Percentiles rank a stretch among this genome's conserved stretches.
Conservation (phyloP, 2,113 vertebrate genomes). For the Glaucomys volans region DNA sequence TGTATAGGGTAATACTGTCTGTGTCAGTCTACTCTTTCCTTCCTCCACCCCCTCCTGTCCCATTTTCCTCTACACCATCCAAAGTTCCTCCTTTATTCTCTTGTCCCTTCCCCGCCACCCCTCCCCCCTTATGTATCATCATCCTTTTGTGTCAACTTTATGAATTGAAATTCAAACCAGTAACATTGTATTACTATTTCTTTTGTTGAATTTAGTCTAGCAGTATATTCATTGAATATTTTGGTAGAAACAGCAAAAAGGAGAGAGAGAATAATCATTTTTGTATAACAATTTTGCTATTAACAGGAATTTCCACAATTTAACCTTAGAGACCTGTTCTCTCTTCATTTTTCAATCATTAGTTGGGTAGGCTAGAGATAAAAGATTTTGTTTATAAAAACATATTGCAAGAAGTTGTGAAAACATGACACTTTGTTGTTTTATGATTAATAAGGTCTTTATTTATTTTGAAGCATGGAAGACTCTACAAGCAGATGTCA, state of each 20-base stretch:
- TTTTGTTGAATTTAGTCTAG: slow-evolving; percentile 85
- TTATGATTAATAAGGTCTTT: background rate
- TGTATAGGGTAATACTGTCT: too few species aligned
- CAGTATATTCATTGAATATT: slow-evolving; percentile 84
- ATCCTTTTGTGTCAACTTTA: slow-evolving; percentile 96
- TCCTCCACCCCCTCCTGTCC: too few species aligned
- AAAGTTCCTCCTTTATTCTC: too few species aligned
- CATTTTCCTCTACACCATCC: too few species aligned
- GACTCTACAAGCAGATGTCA: slow-evolving; percentile 9
- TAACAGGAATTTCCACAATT: background rate
- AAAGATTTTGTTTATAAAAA: slow-evolving; percentile 24
- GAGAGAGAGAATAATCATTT: slow-evolving; percentile 38
- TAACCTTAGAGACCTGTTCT: slow-evolving; percentile 9
- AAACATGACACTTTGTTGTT: background rate
- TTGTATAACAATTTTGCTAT: background rate
- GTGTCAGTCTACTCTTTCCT: too few species aligned
- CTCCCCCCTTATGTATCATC: too few species aligned
- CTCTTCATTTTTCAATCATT: background rate
- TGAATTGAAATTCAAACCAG: slow-evolving; percentile 94
- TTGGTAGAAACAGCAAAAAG: slow-evolving; percentile 75
- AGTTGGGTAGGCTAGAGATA: background rate
- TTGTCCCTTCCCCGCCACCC: too few species aligned
- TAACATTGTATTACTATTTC: slow-evolving; percentile 87
- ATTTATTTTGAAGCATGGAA: slow-evolving; percentile 28
- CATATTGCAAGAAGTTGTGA: background rate